These are phyloP conservation scores for Myotis pilosus DNA, from an alignment of 2,797 vertebrate species.

Conservation along the genomic window DNA sequence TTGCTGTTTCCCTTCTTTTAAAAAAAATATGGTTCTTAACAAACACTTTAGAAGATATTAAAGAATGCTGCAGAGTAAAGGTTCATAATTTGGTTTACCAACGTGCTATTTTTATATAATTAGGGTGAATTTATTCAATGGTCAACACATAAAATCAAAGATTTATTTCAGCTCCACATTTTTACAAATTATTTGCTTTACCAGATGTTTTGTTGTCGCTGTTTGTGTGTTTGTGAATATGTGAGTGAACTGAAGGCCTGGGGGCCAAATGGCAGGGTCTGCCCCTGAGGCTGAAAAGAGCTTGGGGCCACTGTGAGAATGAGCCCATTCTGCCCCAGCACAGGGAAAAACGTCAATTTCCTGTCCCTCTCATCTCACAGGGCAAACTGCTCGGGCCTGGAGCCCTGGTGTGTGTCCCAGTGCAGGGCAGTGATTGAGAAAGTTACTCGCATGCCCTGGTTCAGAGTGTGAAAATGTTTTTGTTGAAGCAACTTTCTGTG, in stretches of 20 bases:
- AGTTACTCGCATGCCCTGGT: background rate
- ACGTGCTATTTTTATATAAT: background rate
- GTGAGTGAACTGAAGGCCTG: background rate
- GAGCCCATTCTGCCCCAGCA: background rate
- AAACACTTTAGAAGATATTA: background rate
- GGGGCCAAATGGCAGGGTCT: background rate
- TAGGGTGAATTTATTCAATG: background rate
- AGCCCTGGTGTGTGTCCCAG: background rate
- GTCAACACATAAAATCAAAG: background rate
- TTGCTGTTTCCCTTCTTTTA: constrained; percentile 39
- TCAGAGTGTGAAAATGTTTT: constrained; percentile 52
- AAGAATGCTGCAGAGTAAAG: background rate
- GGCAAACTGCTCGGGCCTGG: background rate
- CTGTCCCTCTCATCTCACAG: background rate
- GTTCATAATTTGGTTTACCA: background rate
- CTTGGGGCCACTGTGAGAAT: background rate
- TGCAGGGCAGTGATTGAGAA: background rate
- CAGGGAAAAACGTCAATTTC: background rate
- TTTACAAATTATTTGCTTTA: background rate
- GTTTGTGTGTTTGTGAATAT: background rate
- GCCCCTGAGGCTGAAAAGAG: background rate
- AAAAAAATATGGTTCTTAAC: background rate
- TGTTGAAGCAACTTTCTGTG: background rate
- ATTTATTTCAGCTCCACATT: background rate
- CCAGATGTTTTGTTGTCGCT: background rate